Evolutionary conservation across 1,140 invertebrate genomes (phyloP), one percentile per base, ranked within the genome.

Genomic region (Cryptotermes secundus): DNA sequence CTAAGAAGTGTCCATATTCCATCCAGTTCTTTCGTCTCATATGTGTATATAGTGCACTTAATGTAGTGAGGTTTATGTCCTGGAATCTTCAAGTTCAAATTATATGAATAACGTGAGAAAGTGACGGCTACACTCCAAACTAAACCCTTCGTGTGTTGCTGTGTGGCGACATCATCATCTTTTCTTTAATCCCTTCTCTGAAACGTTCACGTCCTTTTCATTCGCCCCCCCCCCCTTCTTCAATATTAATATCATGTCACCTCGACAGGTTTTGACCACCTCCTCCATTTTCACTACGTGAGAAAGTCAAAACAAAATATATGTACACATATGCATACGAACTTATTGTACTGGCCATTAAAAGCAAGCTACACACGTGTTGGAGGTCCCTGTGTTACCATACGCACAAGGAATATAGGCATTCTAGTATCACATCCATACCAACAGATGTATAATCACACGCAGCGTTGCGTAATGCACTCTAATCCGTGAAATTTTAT

Each of bases 271-370:
- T 59, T 59, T 24, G 53, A 59, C 53, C 53, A 59, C 53, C 53
- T 59, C 53, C 53, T 59, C 53, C 53, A 59, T 59, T 59, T 59
- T 59, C 53, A 59, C 53, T 59, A 59, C 53, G 53, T 59, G 53
- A 59, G 53, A 59, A 59, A 59, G 53, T 59, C 53, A 59, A 59
- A 59, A 59, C 53, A 59, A 59, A 59, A 59, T 59, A 59, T 59
- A 59, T 14, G n/a, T n/a, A n/a, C n/a, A n/a, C n/a, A n/a, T n/a
- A n/a, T n/a, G n/a, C n/a, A n/a, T n/a, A n/a, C n/a, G 53, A 12
- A 26, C 19, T 59, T 59, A 59, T 59, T 59, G 53, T 59, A 59
- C 53, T 59, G 6, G 53, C 53, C 53, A 26, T 59, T 59, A 14
- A 59, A 59, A 22, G 6, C 19, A 59, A 22, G 3, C 22, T 24